Evolutionary conservation across 2,888 invertebrate species (phyloP).

Genomic region (Phalera bucephala): DNA sequence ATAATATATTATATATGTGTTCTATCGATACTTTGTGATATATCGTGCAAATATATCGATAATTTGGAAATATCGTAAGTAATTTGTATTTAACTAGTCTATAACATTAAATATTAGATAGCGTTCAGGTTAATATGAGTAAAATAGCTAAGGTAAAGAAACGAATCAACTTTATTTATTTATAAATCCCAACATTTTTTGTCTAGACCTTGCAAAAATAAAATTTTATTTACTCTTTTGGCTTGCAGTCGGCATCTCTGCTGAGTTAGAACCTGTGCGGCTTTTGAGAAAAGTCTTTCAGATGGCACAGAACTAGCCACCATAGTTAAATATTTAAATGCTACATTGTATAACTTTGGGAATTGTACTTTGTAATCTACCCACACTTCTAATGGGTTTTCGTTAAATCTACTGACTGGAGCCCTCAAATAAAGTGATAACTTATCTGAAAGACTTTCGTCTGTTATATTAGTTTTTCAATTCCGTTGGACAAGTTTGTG

Average conservation of each 20-base stretch:
- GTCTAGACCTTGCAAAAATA: slow-evolving; percentile 4
- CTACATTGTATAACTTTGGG: slow-evolving; percentile 18
- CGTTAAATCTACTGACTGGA: slow-evolving; percentile 7
- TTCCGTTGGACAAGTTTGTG: too few relatives aligned
- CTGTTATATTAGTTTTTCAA: too few relatives aligned
- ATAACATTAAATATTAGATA: too few relatives aligned
- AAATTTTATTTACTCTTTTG: slow-evolving; percentile 7
- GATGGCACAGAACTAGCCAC: slow-evolving; percentile 20
- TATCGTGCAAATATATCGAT: too few relatives aligned
- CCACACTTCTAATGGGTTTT: slow-evolving; percentile 21
- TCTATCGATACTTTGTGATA: too few relatives aligned
- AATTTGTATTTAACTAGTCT: not conserved
- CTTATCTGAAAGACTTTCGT: too few relatives aligned
- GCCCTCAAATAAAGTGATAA: too few relatives aligned
- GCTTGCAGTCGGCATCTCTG: slow-evolving; percentile 16
- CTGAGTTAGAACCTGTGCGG: slow-evolving; percentile 8
- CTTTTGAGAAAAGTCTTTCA: slow-evolving; percentile 18
- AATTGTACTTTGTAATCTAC: slow-evolving; percentile 21
- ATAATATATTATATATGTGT: too few relatives aligned
- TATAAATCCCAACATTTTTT: slow-evolving; percentile 5
- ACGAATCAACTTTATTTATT: not conserved
- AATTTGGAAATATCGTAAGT: slow-evolving; percentile 3
- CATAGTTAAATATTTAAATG: slow-evolving; percentile 23
- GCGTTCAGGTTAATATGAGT: too few relatives aligned
- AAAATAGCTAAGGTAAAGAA: too few relatives aligned